Conservation (phyloP, 2,113 vertebrate genomes). For the Ophthalmolycus amberensis region DNA sequence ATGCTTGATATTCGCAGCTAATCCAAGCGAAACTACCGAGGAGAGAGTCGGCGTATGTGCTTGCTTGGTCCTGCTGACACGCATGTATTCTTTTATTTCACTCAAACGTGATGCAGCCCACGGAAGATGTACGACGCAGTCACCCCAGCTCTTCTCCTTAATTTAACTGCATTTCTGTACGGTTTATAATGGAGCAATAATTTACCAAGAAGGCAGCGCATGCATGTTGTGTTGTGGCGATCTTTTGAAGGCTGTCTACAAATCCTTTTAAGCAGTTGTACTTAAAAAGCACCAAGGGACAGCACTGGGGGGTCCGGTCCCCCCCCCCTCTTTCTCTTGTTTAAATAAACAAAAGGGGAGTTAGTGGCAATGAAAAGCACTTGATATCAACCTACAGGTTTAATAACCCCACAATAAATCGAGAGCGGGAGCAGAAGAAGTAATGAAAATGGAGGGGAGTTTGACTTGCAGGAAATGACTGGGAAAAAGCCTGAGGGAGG, state of each 20-base stretch:
- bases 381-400: conserved; percentile 77
- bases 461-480: conserved; percentile 83
- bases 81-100: conserved; percentile 69
- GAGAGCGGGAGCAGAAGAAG: conserved; percentile 70
- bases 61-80: conserved; percentile 66
- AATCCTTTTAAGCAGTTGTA: conserved; percentile 60
- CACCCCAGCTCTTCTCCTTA: conserved; percentile 53
- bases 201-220: conserved; percentile 44
- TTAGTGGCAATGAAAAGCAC: conserved; percentile 77
- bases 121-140: conserved; percentile 63
- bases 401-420: conserved; percentile 78
- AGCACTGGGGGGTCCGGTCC: conserved; percentile 32
- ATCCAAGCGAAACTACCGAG: conserved; percentile 63
- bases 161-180: conserved; percentile 37
- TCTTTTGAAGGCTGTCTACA: conserved; percentile 52
- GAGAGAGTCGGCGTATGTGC: conserved; percentile 27
- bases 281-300: conserved; percentile 60
- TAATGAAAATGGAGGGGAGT: conserved; percentile 81
- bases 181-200: conserved; percentile 39
- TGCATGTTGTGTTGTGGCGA: conserved; percentile 37
- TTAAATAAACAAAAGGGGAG: conserved; percentile 73
- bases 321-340: conserved; percentile 48
- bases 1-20: conserved; percentile 45
- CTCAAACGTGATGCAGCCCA: conserved; percentile 62
- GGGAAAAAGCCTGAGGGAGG: conserved; percentile 72